Evolutionary conservation across 2,888 invertebrate species (phyloP), one percentile per base, ranked within the genome.

Genomic region (Epirrita christyi): DNA sequence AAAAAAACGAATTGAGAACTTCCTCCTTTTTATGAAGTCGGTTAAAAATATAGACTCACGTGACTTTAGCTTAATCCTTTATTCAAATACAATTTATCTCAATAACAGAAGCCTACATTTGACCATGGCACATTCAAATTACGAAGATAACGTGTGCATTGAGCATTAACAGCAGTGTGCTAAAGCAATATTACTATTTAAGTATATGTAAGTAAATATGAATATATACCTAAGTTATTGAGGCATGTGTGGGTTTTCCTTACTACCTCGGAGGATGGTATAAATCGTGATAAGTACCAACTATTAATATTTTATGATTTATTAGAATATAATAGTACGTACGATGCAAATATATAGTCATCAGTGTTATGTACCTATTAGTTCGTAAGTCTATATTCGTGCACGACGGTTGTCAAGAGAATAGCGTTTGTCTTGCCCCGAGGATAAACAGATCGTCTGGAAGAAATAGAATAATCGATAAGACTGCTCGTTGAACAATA

Each of bases 71-170:
- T 32, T 8, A 0, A 41, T n/a, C 21, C 9, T 5, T 6, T 27
- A 27, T 41, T 37, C 29, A 42, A 48, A 48, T 37, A 43, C 21
- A 43, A 21, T 27, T 11, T 40, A 44, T 40, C 43, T 58, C 52
- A 46, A 46, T 58, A 52, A 27, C 43, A 54, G 28, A 40, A 55
- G 38, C 47, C 49, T 43, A 49, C 55, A 49, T 14, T 27, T 41
- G 63, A 43, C 61, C 66, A 14, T 59, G 66, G 47, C 59, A 47
- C 50, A 45, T 10, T 45, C 46, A 37, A 43, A 57, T 45, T 40
- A 55, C 45, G 49, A 42, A 27, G 28, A 29, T 47, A 55, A 38
- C 34, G 51, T 62, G 62, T 59, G 52, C 55, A 40, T 34, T 40
- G 52, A n/a, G 29, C 13, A 56, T 64, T 64, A 62, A 40, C 62